A percentile compares a stretch with the other conserved stretches of the same genome.
Conservation (phyloP, 2,888 invertebrate genomes). For the Myathropa florea region DNA sequence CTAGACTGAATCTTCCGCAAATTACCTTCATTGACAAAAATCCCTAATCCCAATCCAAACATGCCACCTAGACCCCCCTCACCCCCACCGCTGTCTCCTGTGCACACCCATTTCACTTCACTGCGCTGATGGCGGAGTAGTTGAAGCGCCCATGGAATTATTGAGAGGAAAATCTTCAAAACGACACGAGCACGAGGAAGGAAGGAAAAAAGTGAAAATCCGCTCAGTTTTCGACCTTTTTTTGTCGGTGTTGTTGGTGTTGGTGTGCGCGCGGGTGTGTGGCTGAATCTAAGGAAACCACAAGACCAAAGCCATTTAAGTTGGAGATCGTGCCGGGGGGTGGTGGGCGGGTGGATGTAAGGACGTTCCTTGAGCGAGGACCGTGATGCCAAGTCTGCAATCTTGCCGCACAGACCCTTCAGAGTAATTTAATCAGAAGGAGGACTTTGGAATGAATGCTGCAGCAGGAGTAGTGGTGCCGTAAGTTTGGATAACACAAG, state of each 20-base stretch:
- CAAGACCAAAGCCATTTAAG: constrained; percentile 42
- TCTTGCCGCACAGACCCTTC: constrained; percentile 64
- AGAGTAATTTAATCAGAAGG: constrained; percentile 66
- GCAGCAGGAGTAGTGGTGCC: constrained; percentile 13
- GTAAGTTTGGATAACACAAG: constrained; percentile 42
- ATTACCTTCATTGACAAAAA: constrained; percentile 80
- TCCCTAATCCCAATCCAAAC: constrained; percentile 78
- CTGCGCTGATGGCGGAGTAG: constrained; percentile 45
- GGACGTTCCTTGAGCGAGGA: neutral
- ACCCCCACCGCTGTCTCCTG: constrained; percentile 32
- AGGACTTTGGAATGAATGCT: neutral
- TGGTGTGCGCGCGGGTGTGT: neutral
- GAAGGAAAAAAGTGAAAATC: constrained; percentile 46
- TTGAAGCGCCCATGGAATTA: constrained; percentile 66
- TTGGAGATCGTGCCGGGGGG: constrained; percentile 2
- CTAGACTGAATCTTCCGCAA: constrained; percentile 80
- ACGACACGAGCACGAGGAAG: constrained; percentile 23
- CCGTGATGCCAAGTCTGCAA: constrained; percentile 57
- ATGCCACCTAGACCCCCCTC: constrained; percentile 59
- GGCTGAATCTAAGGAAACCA: constrained; percentile 45
- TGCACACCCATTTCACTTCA: constrained; percentile 49
- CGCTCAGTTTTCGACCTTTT: constrained; percentile 59
- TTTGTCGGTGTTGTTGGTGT: constrained; percentile 18
- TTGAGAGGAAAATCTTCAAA: constrained; percentile 67
- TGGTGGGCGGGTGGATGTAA: neutral